Evolutionary conservation across 2,888 invertebrate genomes (phyloP).

Genomic region (Rhorus exstirpatorius): DNA sequence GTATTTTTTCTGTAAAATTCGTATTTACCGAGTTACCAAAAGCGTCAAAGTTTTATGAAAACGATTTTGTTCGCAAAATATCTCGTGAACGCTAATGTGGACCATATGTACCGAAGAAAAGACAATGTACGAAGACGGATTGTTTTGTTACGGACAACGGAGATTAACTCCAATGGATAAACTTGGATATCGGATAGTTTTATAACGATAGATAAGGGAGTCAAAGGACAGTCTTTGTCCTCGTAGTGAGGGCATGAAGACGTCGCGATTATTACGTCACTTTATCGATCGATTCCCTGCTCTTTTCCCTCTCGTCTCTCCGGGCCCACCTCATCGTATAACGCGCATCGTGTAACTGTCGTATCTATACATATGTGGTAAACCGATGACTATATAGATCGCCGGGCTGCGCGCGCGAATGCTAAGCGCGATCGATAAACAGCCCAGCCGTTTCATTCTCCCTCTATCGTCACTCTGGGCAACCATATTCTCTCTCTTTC

Average conservation of each 20-base stretch:
- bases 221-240: constrained; percentile 55
- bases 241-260: constrained; percentile 33
- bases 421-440: constrained; percentile 64
- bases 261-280: constrained; percentile 66
- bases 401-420: constrained; percentile 50
- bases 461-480: background rate
- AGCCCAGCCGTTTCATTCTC: constrained; percentile 47
- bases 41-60: too few relatives aligned
- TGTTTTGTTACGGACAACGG: too few relatives aligned
- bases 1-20: too few relatives aligned
- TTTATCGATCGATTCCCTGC: constrained; percentile 56
- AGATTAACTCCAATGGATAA: too few relatives aligned
- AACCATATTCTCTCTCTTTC: background rate
- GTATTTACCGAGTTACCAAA: too few relatives aligned
- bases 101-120: too few relatives aligned
- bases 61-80: too few relatives aligned
- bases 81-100: too few relatives aligned
- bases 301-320: background rate
- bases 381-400: constrained; percentile 44
- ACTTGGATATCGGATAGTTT: too few relatives aligned
- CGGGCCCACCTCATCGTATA: constrained; percentile 39
- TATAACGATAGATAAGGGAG: constrained; percentile 24
- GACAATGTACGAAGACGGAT: too few relatives aligned
- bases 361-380: constrained; percentile 34
- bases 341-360: background rate